Evolutionary conservation across 2,113 vertebrate genomes (phyloP).

Genomic region (Misgurnus anguillicaudatus): DNA sequence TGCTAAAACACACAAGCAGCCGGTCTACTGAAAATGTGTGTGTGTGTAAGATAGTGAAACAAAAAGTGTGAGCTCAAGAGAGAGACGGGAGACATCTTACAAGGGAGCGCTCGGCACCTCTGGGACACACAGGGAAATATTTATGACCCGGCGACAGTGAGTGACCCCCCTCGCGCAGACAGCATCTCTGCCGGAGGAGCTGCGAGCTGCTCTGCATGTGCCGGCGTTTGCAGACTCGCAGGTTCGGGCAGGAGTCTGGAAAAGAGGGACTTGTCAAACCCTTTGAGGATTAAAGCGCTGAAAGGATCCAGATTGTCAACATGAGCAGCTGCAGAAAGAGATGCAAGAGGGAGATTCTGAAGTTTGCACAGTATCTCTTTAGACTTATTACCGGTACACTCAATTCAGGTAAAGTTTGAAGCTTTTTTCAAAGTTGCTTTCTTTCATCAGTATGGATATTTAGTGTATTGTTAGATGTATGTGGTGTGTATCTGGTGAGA

Average conservation of each 20-base stretch:
- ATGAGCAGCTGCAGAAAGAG: constrained; percentile 95
- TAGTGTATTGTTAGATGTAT: too few species aligned
- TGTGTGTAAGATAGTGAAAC: constrained; percentile 51
- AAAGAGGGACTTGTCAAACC: constrained; percentile 55
- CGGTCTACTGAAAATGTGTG: constrained; percentile 68
- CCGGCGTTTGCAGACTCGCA: constrained; percentile 61
- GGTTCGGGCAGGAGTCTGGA: constrained; percentile 47
- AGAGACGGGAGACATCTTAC: not conserved
- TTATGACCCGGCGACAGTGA: constrained; percentile 61
- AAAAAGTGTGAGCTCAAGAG: constrained; percentile 39
- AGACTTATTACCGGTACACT: constrained; percentile 93
- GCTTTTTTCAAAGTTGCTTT: not conserved
- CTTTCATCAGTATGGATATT: too few species aligned
- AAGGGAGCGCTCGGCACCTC: constrained; percentile 26
- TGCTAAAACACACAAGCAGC: constrained; percentile 73
- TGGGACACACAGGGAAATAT: constrained; percentile 66
- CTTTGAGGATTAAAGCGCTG: constrained; percentile 60
- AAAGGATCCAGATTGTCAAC: constrained; percentile 54
- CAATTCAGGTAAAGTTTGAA: constrained; percentile 85
- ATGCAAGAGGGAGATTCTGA: constrained; percentile 94
- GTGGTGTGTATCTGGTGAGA: not conserved
- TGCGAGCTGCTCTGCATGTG: constrained; percentile 46
- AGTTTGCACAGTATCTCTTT: constrained; percentile 95
- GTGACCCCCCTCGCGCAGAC: constrained; percentile 51
- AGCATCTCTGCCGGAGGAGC: constrained; percentile 41